Base-by-base conservation (phyloP, 2,797 vertebrate species). In the Phaenicophaeus curvirostris region DNA sequence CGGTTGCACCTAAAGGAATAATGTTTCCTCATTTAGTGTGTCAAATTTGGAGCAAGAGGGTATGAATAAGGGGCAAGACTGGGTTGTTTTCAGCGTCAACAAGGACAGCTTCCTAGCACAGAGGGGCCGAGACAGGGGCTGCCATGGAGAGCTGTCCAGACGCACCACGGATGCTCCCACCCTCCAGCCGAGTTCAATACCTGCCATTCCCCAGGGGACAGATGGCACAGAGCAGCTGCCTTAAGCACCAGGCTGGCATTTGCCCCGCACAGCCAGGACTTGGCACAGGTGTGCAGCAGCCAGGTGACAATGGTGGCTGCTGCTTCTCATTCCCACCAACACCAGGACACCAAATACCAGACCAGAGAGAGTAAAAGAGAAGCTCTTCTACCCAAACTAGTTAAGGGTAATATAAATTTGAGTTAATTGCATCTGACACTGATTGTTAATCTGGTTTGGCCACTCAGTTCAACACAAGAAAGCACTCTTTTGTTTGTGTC, bases 91-190 rank as follows among this genome's bases (percentile, higher is more conserved):
- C 53, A 13, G 59, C 1, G 19, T 9, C 72, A 15, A 5, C 20
- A 13, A 2, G 5, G 21, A 46, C 1, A 0, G 31, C 67, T 65
- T 1, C 0, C 4, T 9, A 6, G 59, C 1, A 0, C 30, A 3
- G 58, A 11, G 25, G 31, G 28, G 39, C 65, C 46, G 30, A 66
- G 69, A 13, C 25, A 0, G 30, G 7, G 19, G 24, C 13, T 35
- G 50, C 20, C 3, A 1, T 13, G 41, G 11, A 63, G 41, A 46
- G n/a, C 51, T 1, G 15, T 15, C 20, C 46, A 6, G 2, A 18
- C 6, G 16, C 13, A 3, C 31, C 8, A 1, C 21, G 41, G 51
- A 27, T 11, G 5, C 18, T 14, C 27, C 35, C 53, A 13, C 11
- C 11, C 24, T 42, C 8, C 1, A 3, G 13, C 13, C 0, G 0